Evolutionary conservation across 1,140 invertebrate genomes (phyloP).

Genomic region (Macrobrachium nipponense): DNA sequence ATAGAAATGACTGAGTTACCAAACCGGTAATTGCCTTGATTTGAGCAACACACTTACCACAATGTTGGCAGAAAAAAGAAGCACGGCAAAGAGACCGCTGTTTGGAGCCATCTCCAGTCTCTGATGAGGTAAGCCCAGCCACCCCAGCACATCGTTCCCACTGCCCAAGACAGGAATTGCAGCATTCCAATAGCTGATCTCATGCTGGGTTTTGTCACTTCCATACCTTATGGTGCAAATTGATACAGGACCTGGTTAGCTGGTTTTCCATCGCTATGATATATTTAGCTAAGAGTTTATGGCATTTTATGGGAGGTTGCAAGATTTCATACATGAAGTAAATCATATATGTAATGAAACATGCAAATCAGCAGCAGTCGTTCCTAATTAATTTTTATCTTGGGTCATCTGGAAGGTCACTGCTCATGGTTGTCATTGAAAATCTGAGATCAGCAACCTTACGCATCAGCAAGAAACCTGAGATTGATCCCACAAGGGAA

Average conservation of each 20-base stretch:
- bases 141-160: neutral
- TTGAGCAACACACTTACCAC: neutral
- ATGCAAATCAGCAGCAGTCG: too few species aligned
- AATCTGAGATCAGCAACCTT: too few species aligned
- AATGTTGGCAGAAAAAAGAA: conserved; percentile 17
- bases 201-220: neutral
- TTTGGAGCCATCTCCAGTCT: conserved; percentile 34
- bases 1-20: too few species aligned
- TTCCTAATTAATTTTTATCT: too few species aligned
- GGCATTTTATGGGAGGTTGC: too few species aligned
- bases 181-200: neutral
- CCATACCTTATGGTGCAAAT: neutral
- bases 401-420: too few species aligned
- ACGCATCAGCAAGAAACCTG: too few species aligned
- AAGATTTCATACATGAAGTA: too few species aligned
- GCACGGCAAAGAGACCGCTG: conserved; percentile 5
- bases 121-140: conserved; percentile 9
- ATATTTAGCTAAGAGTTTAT: neutral
- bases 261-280: neutral
- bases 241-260: neutral
- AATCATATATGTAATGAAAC: too few species aligned
- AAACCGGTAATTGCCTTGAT: too few species aligned
- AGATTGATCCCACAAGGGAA: too few species aligned
- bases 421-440: too few species aligned
- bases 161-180: conserved; percentile 1